These are phyloP conservation scores for Macrochelys suwanniensis DNA, from an alignment of 2,797 vertebrate genomes.

Conservation along the genomic window DNA sequence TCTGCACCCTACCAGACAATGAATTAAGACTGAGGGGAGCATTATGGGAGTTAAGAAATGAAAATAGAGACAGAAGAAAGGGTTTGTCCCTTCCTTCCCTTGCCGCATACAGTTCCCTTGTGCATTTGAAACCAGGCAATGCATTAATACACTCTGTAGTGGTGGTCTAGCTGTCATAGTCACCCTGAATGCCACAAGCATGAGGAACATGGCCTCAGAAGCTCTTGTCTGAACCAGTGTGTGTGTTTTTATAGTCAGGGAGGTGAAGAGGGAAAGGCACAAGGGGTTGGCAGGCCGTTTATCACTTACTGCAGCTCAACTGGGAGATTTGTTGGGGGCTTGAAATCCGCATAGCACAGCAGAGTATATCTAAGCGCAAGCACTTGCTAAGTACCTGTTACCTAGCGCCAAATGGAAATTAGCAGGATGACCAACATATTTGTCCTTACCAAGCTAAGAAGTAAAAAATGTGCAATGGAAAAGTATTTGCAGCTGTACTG, in stretches of 20 bases:
- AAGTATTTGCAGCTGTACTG: background rate
- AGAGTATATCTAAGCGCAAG: background rate
- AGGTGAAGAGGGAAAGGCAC: slow-evolving; percentile 22
- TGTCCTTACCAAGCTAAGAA: background rate
- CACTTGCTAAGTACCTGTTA: background rate
- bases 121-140: background rate
- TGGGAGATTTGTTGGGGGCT: slow-evolving; percentile 24
- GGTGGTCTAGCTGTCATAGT: background rate
- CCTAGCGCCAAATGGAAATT: slow-evolving; percentile 15
- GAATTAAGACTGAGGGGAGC: background rate
- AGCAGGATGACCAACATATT: background rate
- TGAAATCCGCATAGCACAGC: background rate
- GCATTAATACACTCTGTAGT: background rate
- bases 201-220: background rate
- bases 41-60: background rate
- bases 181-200: background rate
- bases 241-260: background rate
- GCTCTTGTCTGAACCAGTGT: background rate
- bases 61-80: background rate
- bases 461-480: background rate
- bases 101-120: background rate
- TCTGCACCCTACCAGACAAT: background rate
- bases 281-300: slow-evolving; percentile 24
- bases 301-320: slow-evolving; percentile 52
- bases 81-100: background rate